A percentile compares a stretch with the other conserved stretches of the same genome.
Conservation (phyloP, 1,140 invertebrate genomes). For the Triops longicaudatus region DNA sequence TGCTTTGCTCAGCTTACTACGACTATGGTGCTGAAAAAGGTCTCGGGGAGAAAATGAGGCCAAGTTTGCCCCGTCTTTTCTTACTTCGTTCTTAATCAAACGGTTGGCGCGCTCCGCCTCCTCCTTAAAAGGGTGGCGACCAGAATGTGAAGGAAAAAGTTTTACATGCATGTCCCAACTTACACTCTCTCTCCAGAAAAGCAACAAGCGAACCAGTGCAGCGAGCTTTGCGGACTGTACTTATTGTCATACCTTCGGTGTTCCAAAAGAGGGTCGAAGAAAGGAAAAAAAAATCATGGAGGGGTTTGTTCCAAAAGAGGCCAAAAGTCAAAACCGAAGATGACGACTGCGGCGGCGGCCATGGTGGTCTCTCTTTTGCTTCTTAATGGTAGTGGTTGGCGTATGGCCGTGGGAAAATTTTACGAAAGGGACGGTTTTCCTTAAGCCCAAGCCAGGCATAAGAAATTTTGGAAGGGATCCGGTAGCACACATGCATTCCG, state of each 20-base stretch:
- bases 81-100: slow-evolving; percentile 2
- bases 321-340: background rate
- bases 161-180: background rate
- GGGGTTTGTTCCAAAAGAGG: background rate
- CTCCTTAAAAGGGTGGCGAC: background rate
- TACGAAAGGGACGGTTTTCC: background rate
- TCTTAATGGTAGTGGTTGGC: background rate
- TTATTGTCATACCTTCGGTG: too few species aligned
- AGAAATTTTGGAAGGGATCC: background rate
- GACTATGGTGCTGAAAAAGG: background rate
- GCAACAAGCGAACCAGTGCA: too few species aligned
- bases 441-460: background rate
- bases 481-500: background rate
- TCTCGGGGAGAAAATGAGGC: slow-evolving; percentile 10
- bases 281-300: background rate
- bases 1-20: background rate
- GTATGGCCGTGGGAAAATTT: background rate
- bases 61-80: background rate
- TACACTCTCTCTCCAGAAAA: background rate
- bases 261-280: background rate
- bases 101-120: background rate
- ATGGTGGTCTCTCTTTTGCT: slow-evolving; percentile 2
- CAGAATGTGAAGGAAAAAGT: background rate
- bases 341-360: background rate
- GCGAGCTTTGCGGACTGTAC: too few species aligned